Base-by-base conservation (phyloP, 2,797 vertebrate genomes). In the Carcharodon carcharias region DNA sequence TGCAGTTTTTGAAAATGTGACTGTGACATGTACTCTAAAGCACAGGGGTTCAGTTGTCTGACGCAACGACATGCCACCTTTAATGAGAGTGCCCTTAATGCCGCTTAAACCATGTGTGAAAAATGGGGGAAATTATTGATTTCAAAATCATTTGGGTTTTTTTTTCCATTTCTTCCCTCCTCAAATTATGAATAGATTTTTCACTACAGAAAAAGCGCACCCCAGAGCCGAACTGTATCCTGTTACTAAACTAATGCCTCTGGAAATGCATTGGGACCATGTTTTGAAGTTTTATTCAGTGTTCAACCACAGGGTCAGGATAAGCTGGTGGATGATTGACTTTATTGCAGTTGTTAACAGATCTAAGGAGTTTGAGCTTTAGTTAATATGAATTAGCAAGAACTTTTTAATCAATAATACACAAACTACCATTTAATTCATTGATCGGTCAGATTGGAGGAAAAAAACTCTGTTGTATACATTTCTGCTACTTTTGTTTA, bases 401-500 rank as follows among this genome's bases (percentile, higher is more conserved):
- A 73, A 95, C 69, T 54, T 95, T 77, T 77, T 95, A 95, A 95
- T 95, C 94, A 95, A 18, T 95, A 77, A 95, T 73, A 95, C 67
- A 95, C 40, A 71, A 95, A 95, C 94, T 77, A 95, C 69, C 45
- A 58, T 95, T 95, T 71, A 95, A 95, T 63, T 92, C 56, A 92
- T 95, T 95, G 94, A 95, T 45, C 0, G 50, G 40, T 56, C 40
- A 73, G 54, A 77, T 95, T 95, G 45, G 94, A 63, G 96, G 96
- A 91, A 96, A 96, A 97, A 97, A 97, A 97, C 97, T 97, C 97
- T 97, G 97, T 97, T 97, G 97, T 98, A 97, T 97, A 97, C 97
- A 96, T 97, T 97, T 98, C 98, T 98, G 98, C 98, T 98, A 98
- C 98, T 98, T 98, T 98, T 98, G 98, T 98, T 98, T 98, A 98